Percentiles rank a stretch among this genome's conserved stretches.
Conservation (phyloP, 2,113 vertebrate species). For the Heterotilapia buettikoferi region DNA sequence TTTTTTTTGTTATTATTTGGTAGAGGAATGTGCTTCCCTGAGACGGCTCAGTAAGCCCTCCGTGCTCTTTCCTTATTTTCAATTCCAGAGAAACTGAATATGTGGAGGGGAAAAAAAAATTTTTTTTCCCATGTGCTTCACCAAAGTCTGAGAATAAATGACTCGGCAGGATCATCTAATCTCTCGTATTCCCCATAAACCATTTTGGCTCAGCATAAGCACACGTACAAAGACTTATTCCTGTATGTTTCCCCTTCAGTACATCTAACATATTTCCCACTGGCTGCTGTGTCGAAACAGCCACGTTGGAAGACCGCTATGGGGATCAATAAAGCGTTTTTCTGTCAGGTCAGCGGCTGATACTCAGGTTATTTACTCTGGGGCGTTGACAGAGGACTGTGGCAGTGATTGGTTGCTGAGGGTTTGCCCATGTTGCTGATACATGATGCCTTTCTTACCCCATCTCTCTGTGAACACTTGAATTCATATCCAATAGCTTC, state of each 20-base stretch:
- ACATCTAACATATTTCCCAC: conserved; percentile 24
- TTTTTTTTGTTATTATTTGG: background rate
- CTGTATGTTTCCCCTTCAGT: background rate
- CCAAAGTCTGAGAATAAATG: conserved; percentile 7
- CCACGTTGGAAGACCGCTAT: conserved; percentile 24
- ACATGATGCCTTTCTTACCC: conserved; percentile 28
- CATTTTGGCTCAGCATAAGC: background rate
- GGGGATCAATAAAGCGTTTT: conserved; percentile 72
- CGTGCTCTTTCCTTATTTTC: background rate
- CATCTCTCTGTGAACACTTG: conserved; percentile 21
- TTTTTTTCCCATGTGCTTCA: conserved; percentile 18
- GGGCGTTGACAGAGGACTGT: background rate
- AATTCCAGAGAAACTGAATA: conserved; percentile 7
- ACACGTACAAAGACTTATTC: background rate
- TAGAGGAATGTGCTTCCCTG: background rate
- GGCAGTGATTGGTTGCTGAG: background rate
- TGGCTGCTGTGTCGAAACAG: conserved; percentile 10
- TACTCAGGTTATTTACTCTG: conserved; percentile 61
- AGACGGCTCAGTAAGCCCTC: background rate
- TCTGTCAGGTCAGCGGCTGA: conserved; percentile 62
- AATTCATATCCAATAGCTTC: conserved; percentile 24
- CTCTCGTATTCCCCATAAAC: conserved; percentile 5
- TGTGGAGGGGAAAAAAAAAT: background rate
- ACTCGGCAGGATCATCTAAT: conserved; percentile 41
- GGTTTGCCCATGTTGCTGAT: background rate